Evolutionary conservation across 2,888 invertebrate species (phyloP), one percentile per base, ranked within the genome.

Genomic region (Athetis lepigone): DNA sequence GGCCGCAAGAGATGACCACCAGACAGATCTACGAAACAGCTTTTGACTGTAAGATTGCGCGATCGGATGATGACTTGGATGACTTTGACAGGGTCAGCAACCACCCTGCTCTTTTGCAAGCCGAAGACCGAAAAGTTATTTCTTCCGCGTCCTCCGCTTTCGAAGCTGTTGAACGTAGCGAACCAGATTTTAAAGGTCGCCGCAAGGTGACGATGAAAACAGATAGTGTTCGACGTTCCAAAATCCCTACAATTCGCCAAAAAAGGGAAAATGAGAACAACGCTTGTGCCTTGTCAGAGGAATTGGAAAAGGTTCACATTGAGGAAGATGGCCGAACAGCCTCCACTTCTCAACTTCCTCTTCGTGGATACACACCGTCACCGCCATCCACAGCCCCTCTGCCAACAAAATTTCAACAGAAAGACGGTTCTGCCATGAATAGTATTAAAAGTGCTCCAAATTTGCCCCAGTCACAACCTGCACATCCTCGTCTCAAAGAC

Each of bases 1-100:
- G 95, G 92, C 94, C 95, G 86, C 94, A 92, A 92, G 96, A 95
- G 85, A 95, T 95, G 93, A 95, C 95, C 80, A 93, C 95, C 89
- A 96, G 97, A 84, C 97, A 97, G 92, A 96, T 98, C 59, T 98
- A 98, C 90, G 98, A 98, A 92, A 98, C 98, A 60, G 98, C 98
- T 63, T 98, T 98, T 90, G 98, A 98, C 91, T 98, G 98, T 90
- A 97, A 97, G 91, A 96, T 98, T 84, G 97, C 97, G 86, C 97
- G 97, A 75, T 98, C 98, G 8, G 97, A 97, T 81, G 97, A 97
- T 88, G 97, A 98, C 79, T 95, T 98, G 86, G 98, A 98, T 84
- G 97, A 97, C 80, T 96, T 98, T 54, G 98, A 98, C 81, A 96
- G 97, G 67, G 96, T 98, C 69, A 97, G 97, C 76, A 98, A 98